A percentile compares a stretch with the other conserved stretches of the same genome.
phyloP scores from a whole-genome alignment of 1,140 invertebrate genomes.

The Myzus persicae region DNA sequence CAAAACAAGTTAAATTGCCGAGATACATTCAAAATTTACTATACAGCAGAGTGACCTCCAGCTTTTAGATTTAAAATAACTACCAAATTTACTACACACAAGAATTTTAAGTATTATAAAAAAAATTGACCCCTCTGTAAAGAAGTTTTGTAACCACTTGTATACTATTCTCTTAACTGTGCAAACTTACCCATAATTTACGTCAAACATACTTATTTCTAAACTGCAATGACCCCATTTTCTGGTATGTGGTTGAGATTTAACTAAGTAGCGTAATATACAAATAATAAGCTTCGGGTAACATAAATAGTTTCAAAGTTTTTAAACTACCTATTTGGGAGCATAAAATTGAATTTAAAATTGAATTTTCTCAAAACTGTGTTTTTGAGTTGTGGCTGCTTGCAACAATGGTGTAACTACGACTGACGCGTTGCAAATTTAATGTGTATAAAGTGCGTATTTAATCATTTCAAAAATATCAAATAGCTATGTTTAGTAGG shows the following conservation, averaged over 20 bases:
- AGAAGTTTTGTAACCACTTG: too few relatives aligned
- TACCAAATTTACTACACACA: not conserved
- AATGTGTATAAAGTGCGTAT: not conserved
- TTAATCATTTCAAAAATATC: not conserved
- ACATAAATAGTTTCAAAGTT: not conserved
- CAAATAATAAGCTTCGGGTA: not conserved
- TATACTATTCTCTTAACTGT: not conserved
- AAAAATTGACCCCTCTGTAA: not conserved
- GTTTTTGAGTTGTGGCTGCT: not conserved
- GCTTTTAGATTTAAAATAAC: too few relatives aligned
- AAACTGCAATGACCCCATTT: not conserved
- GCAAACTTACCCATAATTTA: not conserved
- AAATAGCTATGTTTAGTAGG: not conserved
- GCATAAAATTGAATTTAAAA: not conserved
- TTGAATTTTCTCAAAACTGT: not conserved
- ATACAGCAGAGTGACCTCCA: too few relatives aligned
- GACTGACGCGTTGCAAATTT: not conserved
- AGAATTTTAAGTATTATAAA: not conserved
- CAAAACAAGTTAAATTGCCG: too few relatives aligned
- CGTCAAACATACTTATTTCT: not conserved
- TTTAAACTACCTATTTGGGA: not conserved
- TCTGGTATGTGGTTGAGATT: not conserved
- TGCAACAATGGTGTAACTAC: not conserved
- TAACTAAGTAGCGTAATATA: not conserved
- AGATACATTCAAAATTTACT: too few relatives aligned